Evolutionary conservation across 2,113 vertebrate species (phyloP).

Genomic region (Laticauda laticaudata): DNA sequence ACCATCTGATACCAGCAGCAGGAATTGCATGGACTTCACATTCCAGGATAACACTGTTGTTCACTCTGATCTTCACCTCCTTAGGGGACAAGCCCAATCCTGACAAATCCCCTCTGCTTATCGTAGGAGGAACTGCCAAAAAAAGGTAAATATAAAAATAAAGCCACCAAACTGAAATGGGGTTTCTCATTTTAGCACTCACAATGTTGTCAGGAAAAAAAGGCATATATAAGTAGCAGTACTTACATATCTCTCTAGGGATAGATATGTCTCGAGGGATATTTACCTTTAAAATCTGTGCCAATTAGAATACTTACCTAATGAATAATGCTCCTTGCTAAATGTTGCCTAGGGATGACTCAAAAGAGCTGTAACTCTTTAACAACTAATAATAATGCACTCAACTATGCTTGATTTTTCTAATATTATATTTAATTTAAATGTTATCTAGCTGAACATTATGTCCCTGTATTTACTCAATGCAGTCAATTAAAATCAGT

Average conservation of each 20-base stretch:
- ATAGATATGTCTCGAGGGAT: not conserved
- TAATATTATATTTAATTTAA: not conserved
- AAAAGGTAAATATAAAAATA: constrained; percentile 42
- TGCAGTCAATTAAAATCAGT: not conserved
- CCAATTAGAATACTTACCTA: not conserved
- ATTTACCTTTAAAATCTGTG: not conserved
- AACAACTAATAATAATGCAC: not conserved
- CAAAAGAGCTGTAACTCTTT: not conserved
- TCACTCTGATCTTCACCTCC: constrained; percentile 92
- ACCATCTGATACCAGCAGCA: constrained; percentile 85
- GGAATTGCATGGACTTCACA: constrained; percentile 89
- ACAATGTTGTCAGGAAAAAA: not conserved
- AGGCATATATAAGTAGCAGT: not conserved
- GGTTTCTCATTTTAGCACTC: not conserved
- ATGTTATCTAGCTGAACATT: not conserved
- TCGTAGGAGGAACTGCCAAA: constrained; percentile 87
- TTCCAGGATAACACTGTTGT: constrained; percentile 86
- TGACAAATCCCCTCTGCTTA: constrained; percentile 82
- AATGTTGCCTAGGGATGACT: not conserved
- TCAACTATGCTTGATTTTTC: not conserved
- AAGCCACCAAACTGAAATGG: not conserved
- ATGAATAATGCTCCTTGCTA: not conserved
- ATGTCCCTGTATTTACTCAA: not conserved
- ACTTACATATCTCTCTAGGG: too few relatives aligned
- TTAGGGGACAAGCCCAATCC: constrained; percentile 80